Evolutionary conservation across 2,797 vertebrate genomes (phyloP), one percentile per base, ranked within the genome.

Genomic region (Capromys pilorides): DNA sequence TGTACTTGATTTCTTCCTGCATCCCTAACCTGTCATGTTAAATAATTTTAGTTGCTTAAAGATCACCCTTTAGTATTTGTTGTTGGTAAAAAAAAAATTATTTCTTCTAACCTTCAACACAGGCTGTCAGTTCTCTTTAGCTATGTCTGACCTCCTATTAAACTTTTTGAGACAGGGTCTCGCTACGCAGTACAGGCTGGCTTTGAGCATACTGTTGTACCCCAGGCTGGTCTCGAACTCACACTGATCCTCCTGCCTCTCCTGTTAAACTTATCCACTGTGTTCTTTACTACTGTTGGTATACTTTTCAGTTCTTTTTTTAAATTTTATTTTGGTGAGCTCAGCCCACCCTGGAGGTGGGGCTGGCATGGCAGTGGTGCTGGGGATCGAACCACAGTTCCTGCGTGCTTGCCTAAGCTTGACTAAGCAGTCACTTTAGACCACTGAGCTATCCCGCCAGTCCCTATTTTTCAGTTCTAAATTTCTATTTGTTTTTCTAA

Each of bases 41-140:
- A 94, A n/a, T 86, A 13, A 75, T 73, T 66, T 91, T 86, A 45
- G 13, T 89, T 87, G 45, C 61, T 85, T 91, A 61, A 90, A 92
- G 33, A 91, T 51, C 31, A 81, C 3, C 19, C 9, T 66, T 89
- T 62, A 54, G n/a, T 54, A 93, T 85, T 89, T 88, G 10, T 10
- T 94, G n/a, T 36, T 82, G 5, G 57, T 73, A 28, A 92, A 86
- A 82, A 81, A 93, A 89, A 75, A 61, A 39, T 77, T 41, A 2
- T 71, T 61, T 66, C 61, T 82, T 83, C 57, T 73, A 59, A 49
- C 21, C 51, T 73, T 1, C 49, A 73, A 73, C 31, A 54, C 31
- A 64, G 16, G 61, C 86, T 21, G 66, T 79, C n/a, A 39, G 0
- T 77, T 92, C 75, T 28, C 6, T 93, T 67, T 6, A 33, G 39